These are phyloP conservation scores for Pardalotus punctatus DNA, from an alignment of 2,113 vertebrate species.

Conservation along the genomic window DNA sequence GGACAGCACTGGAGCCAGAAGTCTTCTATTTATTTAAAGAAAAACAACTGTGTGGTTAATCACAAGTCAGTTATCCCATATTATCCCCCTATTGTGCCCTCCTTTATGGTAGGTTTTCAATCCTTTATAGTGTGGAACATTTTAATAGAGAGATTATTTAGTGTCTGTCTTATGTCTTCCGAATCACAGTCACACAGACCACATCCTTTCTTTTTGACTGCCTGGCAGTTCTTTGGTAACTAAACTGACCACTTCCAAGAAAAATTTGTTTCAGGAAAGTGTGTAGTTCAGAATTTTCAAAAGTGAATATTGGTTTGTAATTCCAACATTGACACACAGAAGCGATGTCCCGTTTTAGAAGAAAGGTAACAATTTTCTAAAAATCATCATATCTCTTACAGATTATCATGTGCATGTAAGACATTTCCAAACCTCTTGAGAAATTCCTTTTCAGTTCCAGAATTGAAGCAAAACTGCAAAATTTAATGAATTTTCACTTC, in stretches of 20 bases:
- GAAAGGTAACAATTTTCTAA: not conserved
- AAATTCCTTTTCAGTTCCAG: not conserved
- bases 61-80: not conserved
- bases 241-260: not conserved
- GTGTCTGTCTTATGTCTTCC: not conserved
- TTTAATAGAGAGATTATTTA: constrained; percentile 14
- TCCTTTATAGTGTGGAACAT: not conserved
- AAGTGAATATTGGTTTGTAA: not conserved
- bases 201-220: not conserved
- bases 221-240: not conserved
- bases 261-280: not conserved
- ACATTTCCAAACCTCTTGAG: not conserved
- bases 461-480: not conserved
- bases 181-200: not conserved
- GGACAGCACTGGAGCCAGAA: not conserved
- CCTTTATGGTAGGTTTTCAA: not conserved
- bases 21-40: not conserved
- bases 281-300: not conserved
- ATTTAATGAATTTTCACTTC: not conserved
- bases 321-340: not conserved
- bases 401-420: not conserved
- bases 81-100: not conserved
- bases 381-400: not conserved
- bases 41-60: not conserved
- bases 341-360: not conserved